These are phyloP conservation scores for Polietes domitor DNA, from an alignment of 2,888 invertebrate species.

Conservation along the genomic window DNA sequence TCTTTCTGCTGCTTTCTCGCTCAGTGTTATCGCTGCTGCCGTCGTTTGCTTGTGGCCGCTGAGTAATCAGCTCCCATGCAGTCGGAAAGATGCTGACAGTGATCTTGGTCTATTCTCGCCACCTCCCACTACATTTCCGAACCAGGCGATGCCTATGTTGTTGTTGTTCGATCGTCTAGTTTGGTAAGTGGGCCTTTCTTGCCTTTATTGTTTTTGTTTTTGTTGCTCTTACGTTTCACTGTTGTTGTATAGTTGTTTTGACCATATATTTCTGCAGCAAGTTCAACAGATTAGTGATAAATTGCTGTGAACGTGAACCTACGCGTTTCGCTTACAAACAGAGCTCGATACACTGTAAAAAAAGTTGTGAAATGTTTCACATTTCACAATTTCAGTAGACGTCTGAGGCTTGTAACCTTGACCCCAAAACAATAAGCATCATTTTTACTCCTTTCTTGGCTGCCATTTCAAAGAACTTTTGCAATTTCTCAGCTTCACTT, in stretches of 20 bases:
- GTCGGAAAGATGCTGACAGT: conserved; percentile 5
- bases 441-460: too few relatives aligned
- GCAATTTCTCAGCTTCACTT: too few relatives aligned
- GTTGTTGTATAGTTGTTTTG: conserved; percentile 41
- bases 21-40: not conserved
- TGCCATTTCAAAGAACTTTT: too few relatives aligned
- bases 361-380: not conserved
- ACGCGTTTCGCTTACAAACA: conserved; percentile 38
- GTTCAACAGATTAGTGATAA: conserved; percentile 49
- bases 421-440: not conserved
- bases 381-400: too few relatives aligned
- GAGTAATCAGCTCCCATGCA: conserved; percentile 23
- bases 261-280: conserved; percentile 55
- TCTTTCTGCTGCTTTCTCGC: not conserved
- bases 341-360: conserved; percentile 18
- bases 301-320: conserved; percentile 36
- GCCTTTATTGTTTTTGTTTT: conserved; percentile 34
- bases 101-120: conserved; percentile 50
- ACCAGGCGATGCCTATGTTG: not conserved
- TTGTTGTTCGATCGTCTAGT: conserved; percentile 32
- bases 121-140: conserved; percentile 49
- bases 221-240: not conserved
- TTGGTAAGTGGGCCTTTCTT: conserved; percentile 53
- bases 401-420: too few relatives aligned
- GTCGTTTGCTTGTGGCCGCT: not conserved